A percentile compares a stretch with the other conserved stretches of the same genome.
phyloP scores from a whole-genome alignment of 2,888 invertebrate species.

The Eumacrocentrus americanus region DNA sequence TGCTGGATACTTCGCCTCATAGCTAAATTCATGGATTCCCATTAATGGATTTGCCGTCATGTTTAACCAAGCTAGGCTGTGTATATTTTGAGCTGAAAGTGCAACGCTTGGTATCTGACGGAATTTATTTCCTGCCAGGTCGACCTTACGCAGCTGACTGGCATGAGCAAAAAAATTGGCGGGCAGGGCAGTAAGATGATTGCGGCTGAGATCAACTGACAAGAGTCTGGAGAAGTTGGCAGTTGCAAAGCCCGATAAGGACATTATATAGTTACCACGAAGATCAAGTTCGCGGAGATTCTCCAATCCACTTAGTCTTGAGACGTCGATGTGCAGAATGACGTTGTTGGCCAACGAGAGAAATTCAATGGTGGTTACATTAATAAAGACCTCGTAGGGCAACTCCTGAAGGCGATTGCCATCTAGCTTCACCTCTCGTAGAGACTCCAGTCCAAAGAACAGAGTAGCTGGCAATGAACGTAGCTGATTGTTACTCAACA shows the following conservation, averaged over 20 bases:
- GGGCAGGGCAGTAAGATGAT: constrained; percentile 76
- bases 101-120: constrained; percentile 79
- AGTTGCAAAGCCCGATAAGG: constrained; percentile 77
- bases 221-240: constrained; percentile 77
- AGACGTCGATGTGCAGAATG: constrained; percentile 75
- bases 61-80: constrained; percentile 77
- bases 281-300: constrained; percentile 78
- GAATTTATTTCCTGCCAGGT: constrained; percentile 80
- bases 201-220: constrained; percentile 77
- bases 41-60: constrained; percentile 82
- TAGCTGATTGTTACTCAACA: constrained; percentile 75
- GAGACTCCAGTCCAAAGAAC: constrained; percentile 75
- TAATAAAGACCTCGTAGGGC: constrained; percentile 79
- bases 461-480: constrained; percentile 72
- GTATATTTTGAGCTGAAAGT: constrained; percentile 75
- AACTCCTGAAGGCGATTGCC: constrained; percentile 77
- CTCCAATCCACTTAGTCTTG: constrained; percentile 76
- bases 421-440: constrained; percentile 78
- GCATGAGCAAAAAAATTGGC: constrained; percentile 82
- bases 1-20: constrained; percentile 73
- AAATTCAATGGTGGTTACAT: constrained; percentile 76
- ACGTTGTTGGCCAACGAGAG: constrained; percentile 74
- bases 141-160: constrained; percentile 73
- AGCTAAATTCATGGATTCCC: constrained; percentile 75
- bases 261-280: constrained; percentile 75